Evolutionary conservation across 2,797 vertebrate genomes (phyloP).

Genomic region (Gymnothorax javanicus): DNA sequence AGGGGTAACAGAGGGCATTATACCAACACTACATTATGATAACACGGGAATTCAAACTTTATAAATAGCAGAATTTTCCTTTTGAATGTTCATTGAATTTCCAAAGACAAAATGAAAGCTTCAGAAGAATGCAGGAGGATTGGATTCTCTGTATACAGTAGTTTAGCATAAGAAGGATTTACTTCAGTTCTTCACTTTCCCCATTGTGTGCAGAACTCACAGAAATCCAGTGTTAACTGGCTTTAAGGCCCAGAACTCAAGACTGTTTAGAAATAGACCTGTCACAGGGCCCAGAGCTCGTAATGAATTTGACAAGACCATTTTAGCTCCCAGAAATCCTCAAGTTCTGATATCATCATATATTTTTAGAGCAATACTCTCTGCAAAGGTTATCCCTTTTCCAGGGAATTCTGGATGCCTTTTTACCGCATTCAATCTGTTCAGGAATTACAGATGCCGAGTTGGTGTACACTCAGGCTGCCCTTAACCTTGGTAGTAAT

Average conservation of each 20-base stretch:
- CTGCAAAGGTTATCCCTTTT: neutral
- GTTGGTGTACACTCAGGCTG: no score
- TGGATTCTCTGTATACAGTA: neutral
- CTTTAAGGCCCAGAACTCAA: neutral
- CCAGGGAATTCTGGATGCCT: neutral
- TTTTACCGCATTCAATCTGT: neutral
- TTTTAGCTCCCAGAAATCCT: neutral
- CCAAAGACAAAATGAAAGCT: neutral
- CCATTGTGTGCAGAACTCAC: neutral
- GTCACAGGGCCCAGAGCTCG: neutral
- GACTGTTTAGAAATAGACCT: neutral
- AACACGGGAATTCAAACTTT: neutral
- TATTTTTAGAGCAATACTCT: neutral
- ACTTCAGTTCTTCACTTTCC: neutral
- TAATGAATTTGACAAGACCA: neutral
- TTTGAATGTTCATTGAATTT: neutral
- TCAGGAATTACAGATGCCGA: neutral
- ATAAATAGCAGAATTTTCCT: neutral
- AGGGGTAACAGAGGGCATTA: neutral
- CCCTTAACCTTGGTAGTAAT: no score
- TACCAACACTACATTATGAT: neutral
- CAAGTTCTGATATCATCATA: neutral
- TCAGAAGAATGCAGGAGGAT: neutral
- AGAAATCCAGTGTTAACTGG: neutral
- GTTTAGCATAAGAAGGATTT: neutral